phyloP scores from a whole-genome alignment of 2,888 invertebrate genomes.

The Matsumyia berberina region DNA sequence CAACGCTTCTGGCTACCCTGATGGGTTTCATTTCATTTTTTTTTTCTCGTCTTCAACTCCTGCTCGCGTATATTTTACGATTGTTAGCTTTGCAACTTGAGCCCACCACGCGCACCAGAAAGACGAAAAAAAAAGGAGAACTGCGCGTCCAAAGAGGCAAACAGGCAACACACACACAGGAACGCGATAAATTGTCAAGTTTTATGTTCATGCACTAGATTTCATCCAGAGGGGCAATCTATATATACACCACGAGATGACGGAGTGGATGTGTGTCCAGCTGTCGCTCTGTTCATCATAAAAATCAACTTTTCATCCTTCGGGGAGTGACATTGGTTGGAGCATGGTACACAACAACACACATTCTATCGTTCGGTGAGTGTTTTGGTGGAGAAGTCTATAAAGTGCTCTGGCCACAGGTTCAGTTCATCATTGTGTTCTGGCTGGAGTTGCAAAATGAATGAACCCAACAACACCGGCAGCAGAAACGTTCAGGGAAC shows the following conservation, averaged over 20 bases:
- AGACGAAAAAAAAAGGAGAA: constrained; percentile 19
- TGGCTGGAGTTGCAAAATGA: constrained; percentile 8
- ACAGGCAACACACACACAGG: constrained; percentile 42
- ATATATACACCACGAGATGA: constrained; percentile 40
- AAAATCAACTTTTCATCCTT: constrained; percentile 77
- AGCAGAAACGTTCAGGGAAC: constrained; percentile 32
- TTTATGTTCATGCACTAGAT: constrained; percentile 76
- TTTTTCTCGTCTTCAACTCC: constrained; percentile 11
- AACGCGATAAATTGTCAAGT: constrained; percentile 75
- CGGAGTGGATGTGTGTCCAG: constrained; percentile 67
- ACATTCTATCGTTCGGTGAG: not conserved
- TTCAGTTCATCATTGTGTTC: constrained; percentile 63
- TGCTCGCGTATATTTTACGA: constrained; percentile 68
- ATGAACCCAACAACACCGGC: constrained; percentile 17
- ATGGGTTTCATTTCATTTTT: constrained; percentile 57
- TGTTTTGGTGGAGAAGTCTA: constrained; percentile 39
- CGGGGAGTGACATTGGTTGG: constrained; percentile 67
- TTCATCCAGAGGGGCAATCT: constrained; percentile 69
- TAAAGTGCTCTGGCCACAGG: constrained; percentile 66
- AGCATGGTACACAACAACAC: constrained; percentile 5
- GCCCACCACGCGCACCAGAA: constrained; percentile 51
- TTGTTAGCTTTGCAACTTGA: constrained; percentile 73
- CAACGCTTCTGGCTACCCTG: constrained; percentile 75
- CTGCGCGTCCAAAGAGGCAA: constrained; percentile 25
- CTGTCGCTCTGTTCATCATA: constrained; percentile 75